Percentiles rank a stretch among this genome's conserved stretches.
phyloP scores from a whole-genome alignment of 2,888 invertebrate genomes.

The Megalurothrips usitatus region DNA sequence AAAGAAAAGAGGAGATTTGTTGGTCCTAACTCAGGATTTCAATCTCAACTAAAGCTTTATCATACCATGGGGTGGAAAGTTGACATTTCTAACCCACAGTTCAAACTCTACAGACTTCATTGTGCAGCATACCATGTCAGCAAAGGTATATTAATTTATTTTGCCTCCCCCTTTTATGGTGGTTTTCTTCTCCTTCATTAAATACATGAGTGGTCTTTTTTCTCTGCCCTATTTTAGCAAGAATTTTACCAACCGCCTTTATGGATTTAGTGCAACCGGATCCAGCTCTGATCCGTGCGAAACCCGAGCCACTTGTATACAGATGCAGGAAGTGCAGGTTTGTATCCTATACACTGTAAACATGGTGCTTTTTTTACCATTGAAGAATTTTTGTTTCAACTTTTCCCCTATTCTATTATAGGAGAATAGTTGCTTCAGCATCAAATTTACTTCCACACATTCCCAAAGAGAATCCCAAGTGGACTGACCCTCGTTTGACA shows the following conservation, averaged over 20 bases:
- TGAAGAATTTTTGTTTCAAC: background rate
- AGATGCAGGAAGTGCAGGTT: conserved; percentile 73
- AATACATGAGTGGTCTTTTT: conserved; percentile 13
- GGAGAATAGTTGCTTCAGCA: conserved; percentile 73
- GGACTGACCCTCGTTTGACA: conserved; percentile 44
- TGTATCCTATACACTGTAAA: conserved; percentile 31
- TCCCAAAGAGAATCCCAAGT: conserved; percentile 51
- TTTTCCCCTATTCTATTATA: conserved; percentile 36
- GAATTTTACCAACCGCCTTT: conserved; percentile 75
- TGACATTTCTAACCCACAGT: conserved; percentile 66
- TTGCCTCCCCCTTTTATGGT: background rate
- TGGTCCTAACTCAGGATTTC: conserved; percentile 76
- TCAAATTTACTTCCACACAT: conserved; percentile 72
- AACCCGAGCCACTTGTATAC: conserved; percentile 79
- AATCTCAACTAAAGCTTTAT: conserved; percentile 71
- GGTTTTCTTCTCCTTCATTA: conserved; percentile 27
- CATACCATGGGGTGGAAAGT: conserved; percentile 70
- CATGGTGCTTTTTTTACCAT: background rate
- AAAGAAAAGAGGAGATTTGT: conserved; percentile 67
- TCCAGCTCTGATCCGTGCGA: conserved; percentile 67
- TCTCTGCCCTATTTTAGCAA: conserved; percentile 51
- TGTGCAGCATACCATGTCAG: conserved; percentile 76
- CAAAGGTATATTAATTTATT: conserved; percentile 52
- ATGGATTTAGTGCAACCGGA: conserved; percentile 73
- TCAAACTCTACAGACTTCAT: conserved; percentile 67